Evolutionary conservation across 2,113 vertebrate species (phyloP), one percentile per base, ranked within the genome.

Genomic region (Sander vitreus): DNA sequence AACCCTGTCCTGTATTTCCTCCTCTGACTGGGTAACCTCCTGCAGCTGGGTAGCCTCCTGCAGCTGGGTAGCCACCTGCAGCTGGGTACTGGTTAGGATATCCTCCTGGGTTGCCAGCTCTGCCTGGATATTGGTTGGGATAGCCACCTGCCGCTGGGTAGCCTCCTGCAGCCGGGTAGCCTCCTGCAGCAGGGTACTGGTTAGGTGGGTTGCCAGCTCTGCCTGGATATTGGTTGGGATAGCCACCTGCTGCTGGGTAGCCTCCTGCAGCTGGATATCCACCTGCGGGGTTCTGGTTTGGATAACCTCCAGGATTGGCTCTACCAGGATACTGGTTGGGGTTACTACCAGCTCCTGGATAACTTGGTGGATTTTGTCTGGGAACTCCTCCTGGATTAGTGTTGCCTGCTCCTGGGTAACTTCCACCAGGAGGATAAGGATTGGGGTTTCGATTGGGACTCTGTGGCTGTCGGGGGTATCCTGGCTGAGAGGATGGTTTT

Each of bases 251-350:
- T 9, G 90, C 58, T 3, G 80, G 84, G 12, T 90, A 58, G 2
- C 89, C 78, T 2, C 92, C 91, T 18, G 87, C 89, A 8, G 57
- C 19, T 21, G 68, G 72, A n/a, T 81, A 77, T 0, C 85, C 78
- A 1, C 85, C 89, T 15, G 85, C 89, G 16, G 94, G 93, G 51
- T 94, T 91, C 53, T 92, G 92, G 66, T 94, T 92, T 19, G 94
- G 94, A 71, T 92, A 89, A 19, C 90, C 82, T 15, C 71, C 93
- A 15, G 82, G 90, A 63, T 86, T 80, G 27, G 5, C 79, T 59
- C 88, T 62, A 33, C 76, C 90, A n/a, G 92, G 91, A 51, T 88
- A 11, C 73, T 93, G 92, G 58, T 92, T 91, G 4, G 92, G 92
- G 54, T 92, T 58, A 15, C 81, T 63, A 1, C 89, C 93, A 4